Base-by-base conservation (phyloP, 1,140 invertebrate genomes). In the Arion vulgaris region DNA sequence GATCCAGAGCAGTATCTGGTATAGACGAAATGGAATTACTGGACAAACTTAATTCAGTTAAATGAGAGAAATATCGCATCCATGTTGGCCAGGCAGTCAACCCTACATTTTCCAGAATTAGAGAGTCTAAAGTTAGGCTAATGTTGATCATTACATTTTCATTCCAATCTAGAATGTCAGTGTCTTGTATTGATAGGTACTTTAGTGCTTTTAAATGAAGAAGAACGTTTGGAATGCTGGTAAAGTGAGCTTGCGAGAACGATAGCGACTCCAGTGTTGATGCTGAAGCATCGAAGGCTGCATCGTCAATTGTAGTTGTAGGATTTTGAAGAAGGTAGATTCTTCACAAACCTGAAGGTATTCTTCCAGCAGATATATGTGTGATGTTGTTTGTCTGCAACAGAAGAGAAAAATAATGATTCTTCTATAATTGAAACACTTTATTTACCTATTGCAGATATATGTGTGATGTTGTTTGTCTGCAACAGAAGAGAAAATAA, bases 311-410 rank as follows among this genome's bases (percentile, higher is more conserved):
- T 13, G 62, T 32, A 32, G 28, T 23, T 28, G 32, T 34, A 32
- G 62, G n/a, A 66, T 66, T 66, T 2, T 32, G n/a, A 0, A 28
- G 5, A 0, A 66, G 17, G n/a, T 7, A 66, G 5, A 66, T 28
- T 17, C 32, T 28, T 17, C n/a, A 32, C 28, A 66, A 7, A 66
- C 19, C 28, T 66, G 62, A 28, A 66, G 62, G 62, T 7, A 66
- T n/a, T 5, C n/a, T 66, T 66, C 62, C 62, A 13, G 62, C 5
- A 7, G 28, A 17, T 32, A 66, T 17, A 32, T 66, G 7, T 7
- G 62, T 66, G 62, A 66, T 66, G 5, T 34, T 66, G 28, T 66
- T 66, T 32, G 62, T 34, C 62, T 66, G 62, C 62, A 66, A 66
- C 2, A 7, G n/a, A 32, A 1, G 32, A 66, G 11, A 32, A 45